A percentile compares a stretch with the other conserved stretches of the same genome.
Evolutionary conservation across 2,797 vertebrate genomes (phyloP).

Genomic region (Amazona ochrocephala): DNA sequence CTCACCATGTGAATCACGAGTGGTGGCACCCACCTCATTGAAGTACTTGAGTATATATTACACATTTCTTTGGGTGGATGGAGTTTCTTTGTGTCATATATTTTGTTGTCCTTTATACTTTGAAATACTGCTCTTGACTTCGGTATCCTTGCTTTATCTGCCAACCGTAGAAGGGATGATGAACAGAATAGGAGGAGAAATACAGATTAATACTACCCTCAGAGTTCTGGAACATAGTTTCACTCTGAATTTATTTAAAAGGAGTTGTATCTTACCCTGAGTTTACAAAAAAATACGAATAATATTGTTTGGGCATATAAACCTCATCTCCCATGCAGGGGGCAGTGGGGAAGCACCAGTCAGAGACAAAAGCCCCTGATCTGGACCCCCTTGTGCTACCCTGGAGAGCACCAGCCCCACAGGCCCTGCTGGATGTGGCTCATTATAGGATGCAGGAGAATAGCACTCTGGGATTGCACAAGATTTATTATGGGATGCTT

Average conservation of each 20-base stretch:
- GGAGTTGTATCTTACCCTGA: not conserved
- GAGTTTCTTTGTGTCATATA: not conserved
- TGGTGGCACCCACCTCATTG: not conserved
- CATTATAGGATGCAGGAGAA: not conserved
- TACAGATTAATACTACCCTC: not conserved
- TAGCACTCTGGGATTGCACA: not conserved
- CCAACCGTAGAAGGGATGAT: not conserved
- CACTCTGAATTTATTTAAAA: not conserved
- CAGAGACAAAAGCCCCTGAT: not conserved
- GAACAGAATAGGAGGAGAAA: not conserved
- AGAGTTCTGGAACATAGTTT: not conserved
- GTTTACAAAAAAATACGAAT: not conserved
- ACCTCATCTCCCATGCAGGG: not conserved
- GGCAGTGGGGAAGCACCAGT: not conserved
- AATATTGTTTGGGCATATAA: not conserved
- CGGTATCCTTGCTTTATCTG: not conserved
- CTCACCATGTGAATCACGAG: not conserved
- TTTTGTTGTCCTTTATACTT: not conserved
- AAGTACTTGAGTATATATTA: not conserved
- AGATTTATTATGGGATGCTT: not conserved
- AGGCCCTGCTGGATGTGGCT: rapidly evolving
- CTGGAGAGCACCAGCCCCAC: not conserved
- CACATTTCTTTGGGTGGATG: not conserved
- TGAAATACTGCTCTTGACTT: not conserved
- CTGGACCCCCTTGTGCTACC: rapidly evolving